These are phyloP conservation scores for Eupithecia abbreviata DNA, from an alignment of 2,888 invertebrate genomes.

Conservation along the genomic window DNA sequence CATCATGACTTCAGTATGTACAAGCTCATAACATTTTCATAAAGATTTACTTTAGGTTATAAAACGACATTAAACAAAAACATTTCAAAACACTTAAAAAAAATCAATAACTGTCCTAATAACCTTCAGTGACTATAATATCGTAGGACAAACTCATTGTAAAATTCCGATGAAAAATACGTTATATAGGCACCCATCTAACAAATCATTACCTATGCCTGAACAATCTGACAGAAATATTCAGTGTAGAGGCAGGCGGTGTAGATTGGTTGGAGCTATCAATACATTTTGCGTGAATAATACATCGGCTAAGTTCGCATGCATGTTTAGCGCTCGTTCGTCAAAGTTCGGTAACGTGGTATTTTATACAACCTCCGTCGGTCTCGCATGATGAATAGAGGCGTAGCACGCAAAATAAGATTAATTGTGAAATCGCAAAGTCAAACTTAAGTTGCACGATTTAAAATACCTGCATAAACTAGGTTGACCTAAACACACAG, in stretches of 20 bases:
- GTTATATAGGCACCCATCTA: background rate
- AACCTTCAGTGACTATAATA: background rate
- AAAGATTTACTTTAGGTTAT: background rate
- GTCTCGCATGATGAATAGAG: conserved; percentile 19
- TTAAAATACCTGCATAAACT: background rate
- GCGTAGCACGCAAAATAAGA: conserved; percentile 21
- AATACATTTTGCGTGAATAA: conserved; percentile 13
- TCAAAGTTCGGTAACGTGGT: conserved; percentile 25
- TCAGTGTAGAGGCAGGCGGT: conserved; percentile 14
- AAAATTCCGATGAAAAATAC: background rate
- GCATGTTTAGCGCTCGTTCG: conserved; percentile 24
- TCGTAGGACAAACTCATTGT: background rate
- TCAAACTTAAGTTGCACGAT: background rate
- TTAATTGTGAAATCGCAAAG: conserved; percentile 7
- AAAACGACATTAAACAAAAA: background rate
- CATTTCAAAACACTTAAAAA: background rate
- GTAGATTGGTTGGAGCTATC: conserved; percentile 24
- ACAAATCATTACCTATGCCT: conserved; percentile 1
- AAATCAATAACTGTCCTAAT: background rate
- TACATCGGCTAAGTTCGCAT: conserved; percentile 20
- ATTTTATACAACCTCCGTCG: conserved; percentile 16
- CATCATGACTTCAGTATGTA: background rate
- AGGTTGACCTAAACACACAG: background rate
- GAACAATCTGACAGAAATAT: conserved; percentile 34
- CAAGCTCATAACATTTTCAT: background rate